Evolutionary conservation across 2,113 vertebrate genomes (phyloP).

Genomic region (Caloenas nicobarica): DNA sequence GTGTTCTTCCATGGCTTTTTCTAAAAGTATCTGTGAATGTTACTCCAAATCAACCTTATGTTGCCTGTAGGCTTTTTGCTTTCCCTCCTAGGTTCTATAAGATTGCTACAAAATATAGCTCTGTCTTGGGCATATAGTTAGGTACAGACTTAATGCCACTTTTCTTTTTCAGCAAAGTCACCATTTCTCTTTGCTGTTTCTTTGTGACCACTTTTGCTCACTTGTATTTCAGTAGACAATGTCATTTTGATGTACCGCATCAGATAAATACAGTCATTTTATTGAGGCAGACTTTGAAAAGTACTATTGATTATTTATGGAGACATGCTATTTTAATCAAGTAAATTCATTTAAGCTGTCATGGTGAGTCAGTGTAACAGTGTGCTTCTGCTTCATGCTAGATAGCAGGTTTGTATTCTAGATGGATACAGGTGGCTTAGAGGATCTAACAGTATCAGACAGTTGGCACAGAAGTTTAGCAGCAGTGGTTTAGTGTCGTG

Average conservation of each 20-base stretch:
- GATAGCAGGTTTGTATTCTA: background rate
- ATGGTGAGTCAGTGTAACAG: constrained; percentile 34
- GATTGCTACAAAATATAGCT: background rate
- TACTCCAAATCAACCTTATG: background rate
- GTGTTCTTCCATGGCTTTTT: background rate
- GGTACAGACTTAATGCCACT: background rate
- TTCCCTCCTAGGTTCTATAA: background rate
- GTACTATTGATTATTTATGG: constrained; percentile 68
- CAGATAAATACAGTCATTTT: constrained; percentile 41
- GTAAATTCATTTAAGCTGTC: constrained; percentile 47
- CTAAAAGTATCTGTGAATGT: background rate
- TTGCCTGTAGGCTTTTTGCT: background rate
- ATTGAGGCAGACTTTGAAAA: constrained; percentile 50
- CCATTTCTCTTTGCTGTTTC: background rate
- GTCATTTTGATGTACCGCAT: background rate
- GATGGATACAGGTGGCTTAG: background rate
- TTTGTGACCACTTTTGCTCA: background rate
- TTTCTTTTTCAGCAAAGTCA: background rate
- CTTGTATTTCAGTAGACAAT: background rate
- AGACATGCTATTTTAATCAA: constrained; percentile 64
- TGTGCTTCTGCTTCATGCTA: background rate
- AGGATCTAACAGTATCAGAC: background rate
- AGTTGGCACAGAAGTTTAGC: background rate
- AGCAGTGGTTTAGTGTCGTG: background rate
- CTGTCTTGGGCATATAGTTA: background rate